phyloP scores from a whole-genome alignment of 2,113 vertebrate genomes.

The Vanacampus margaritifer region DNA sequence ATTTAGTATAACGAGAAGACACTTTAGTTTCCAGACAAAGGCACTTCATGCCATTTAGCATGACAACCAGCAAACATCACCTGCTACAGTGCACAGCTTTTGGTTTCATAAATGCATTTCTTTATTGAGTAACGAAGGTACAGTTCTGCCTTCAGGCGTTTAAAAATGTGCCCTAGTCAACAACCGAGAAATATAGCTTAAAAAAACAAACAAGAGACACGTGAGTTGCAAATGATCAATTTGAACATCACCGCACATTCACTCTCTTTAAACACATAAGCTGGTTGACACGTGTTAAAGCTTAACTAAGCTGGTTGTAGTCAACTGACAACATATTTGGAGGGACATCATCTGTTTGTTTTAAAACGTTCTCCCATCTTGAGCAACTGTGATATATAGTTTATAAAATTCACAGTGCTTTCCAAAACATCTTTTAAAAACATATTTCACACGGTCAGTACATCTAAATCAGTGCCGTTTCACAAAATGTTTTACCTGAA shows the following conservation, averaged over 20 bases:
- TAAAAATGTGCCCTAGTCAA: not conserved
- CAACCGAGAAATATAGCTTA: not conserved
- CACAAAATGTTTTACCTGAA: constrained; percentile 52
- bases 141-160: not conserved
- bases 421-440: constrained; percentile 4
- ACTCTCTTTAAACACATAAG: constrained; percentile 1
- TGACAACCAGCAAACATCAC: constrained; percentile 69
- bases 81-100: constrained; percentile 65
- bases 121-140: constrained; percentile 9
- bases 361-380: not conserved
- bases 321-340: not conserved
- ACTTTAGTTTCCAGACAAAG: constrained; percentile 86
- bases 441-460: not conserved
- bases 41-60: constrained; percentile 90
- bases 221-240: not conserved
- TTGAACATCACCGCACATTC: not conserved
- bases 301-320: constrained; percentile 30
- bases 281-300: constrained; percentile 20
- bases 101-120: constrained; percentile 70
- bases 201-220: not conserved
- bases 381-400: constrained; percentile 2
- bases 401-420: constrained; percentile 49
- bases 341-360: not conserved
- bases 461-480: constrained; percentile 30
- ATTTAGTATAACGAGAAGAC: constrained; percentile 28